Percentiles rank a stretch among this genome's conserved stretches.
These are phyloP conservation scores for Drosophila kurseongensis DNA, from an alignment of 1,140 invertebrate species.

Conservation along the genomic window DNA sequence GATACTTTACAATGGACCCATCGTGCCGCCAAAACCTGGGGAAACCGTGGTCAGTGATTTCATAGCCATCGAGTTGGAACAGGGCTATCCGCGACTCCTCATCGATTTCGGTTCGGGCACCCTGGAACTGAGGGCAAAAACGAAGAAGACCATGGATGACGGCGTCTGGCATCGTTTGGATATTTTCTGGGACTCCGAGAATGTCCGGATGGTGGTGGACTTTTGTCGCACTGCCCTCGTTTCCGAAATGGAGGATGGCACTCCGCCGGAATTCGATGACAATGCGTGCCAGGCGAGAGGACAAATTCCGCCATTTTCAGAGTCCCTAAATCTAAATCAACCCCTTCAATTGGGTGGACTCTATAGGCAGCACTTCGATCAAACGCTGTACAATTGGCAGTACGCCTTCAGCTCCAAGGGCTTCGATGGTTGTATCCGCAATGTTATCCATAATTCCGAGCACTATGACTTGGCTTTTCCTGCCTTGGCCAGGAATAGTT, in stretches of 20 bases:
- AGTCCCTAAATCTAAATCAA: conserved; percentile 89
- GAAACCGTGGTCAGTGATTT: conserved; percentile 87
- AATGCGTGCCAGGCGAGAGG: conserved; percentile 87
- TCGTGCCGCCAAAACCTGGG: conserved; percentile 86
- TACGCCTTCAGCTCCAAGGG: conserved; percentile 86
- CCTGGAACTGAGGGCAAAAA: conserved; percentile 87
- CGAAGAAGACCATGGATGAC: conserved; percentile 87
- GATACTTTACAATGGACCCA: conserved; percentile 90
- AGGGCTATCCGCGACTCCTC: conserved; percentile 88
- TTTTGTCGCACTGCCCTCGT: conserved; percentile 86
- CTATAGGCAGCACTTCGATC: conserved; percentile 86
- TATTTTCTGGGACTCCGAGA: conserved; percentile 88
- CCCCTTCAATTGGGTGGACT: conserved; percentile 89
- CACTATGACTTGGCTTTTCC: conserved; percentile 88
- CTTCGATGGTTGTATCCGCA: conserved; percentile 89
- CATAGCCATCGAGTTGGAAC: conserved; percentile 88
- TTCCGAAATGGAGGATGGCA: conserved; percentile 86
- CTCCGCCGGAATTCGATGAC: conserved; percentile 86
- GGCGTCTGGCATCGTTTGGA: conserved; percentile 90
- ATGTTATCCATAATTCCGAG: conserved; percentile 89
- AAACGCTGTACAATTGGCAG: conserved; percentile 85
- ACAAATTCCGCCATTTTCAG: conserved; percentile 88
- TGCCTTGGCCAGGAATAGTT: conserved; percentile 86
- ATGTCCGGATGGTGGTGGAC: conserved; percentile 88
- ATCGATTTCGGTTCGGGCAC: conserved; percentile 90